phyloP scores from a whole-genome alignment of 2,888 invertebrate genomes.

The Sympetrum striolatum region DNA sequence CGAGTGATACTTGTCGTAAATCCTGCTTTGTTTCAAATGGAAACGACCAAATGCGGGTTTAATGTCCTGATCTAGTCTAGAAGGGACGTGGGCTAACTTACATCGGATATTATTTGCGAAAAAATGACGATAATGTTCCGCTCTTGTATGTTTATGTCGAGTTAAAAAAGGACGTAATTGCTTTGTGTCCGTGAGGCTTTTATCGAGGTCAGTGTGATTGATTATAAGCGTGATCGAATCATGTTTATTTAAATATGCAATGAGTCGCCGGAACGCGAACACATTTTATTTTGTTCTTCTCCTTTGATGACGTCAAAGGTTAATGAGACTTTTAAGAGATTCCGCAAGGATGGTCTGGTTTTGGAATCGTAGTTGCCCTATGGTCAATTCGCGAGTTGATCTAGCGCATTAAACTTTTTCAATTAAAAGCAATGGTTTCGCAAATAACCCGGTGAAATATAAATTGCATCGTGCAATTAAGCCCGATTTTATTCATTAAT shows the following conservation, averaged over 20 bases:
- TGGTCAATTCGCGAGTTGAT: not conserved
- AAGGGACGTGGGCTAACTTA: not conserved
- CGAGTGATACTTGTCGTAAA: slow-evolving; percentile 13
- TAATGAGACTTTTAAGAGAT: not conserved
- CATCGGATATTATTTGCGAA: not conserved
- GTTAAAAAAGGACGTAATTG: not conserved
- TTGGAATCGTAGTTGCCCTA: not conserved
- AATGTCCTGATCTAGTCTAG: not conserved
- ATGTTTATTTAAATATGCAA: not conserved
- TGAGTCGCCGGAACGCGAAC: not conserved
- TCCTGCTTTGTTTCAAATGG: slow-evolving; percentile 1
- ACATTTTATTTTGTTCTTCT: not conserved
- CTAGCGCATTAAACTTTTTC: not conserved
- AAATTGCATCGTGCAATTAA: not conserved
- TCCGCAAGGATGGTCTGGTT: not conserved
- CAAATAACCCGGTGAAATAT: slow-evolving; percentile 17
- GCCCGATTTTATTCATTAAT: slow-evolving; percentile 32
- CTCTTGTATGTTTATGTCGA: not conserved
- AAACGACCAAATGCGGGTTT: not conserved
- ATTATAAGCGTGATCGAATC: not conserved
- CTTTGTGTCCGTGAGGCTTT: not conserved
- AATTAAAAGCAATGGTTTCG: slow-evolving; percentile 9
- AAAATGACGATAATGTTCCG: not conserved
- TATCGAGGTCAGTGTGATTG: not conserved
- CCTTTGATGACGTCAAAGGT: not conserved